These are phyloP conservation scores for Oreochromis aureus DNA, from an alignment of 2,113 vertebrate genomes.

Conservation along the genomic window DNA sequence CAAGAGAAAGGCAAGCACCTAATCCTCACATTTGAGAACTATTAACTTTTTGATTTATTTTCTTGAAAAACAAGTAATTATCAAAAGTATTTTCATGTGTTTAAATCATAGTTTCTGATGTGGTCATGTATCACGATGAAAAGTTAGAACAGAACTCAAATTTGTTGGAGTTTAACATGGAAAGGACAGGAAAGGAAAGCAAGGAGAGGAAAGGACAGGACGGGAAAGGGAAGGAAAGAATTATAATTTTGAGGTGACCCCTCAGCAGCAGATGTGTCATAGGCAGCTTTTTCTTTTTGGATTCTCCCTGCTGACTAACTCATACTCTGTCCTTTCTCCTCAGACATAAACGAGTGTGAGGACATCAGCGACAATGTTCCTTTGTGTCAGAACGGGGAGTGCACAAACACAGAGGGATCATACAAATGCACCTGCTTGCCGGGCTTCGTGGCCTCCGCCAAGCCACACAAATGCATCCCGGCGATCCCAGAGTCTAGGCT, in stretches of 20 bases:
- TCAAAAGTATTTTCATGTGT: neutral
- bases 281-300: constrained; percentile 12
- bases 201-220: neutral
- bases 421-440: constrained; percentile 85
- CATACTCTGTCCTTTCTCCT: neutral
- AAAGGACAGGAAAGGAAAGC: neutral
- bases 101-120: neutral
- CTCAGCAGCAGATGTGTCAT: constrained; percentile 10
- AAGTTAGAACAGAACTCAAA: neutral
- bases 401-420: constrained; percentile 88
- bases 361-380: constrained; percentile 80
- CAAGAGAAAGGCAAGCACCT: neutral
- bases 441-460: constrained; percentile 76
- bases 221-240: neutral
- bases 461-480: constrained; percentile 81
- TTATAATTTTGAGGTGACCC: neutral
- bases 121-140: neutral
- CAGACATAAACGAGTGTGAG: constrained; percentile 92
- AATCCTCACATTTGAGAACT: neutral
- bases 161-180: neutral
- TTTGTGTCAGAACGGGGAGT: constrained; percentile 81
- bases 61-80: neutral
- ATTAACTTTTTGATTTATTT: neutral
- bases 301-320: neutral
- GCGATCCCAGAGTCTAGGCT: constrained; percentile 51